phyloP scores from a whole-genome alignment of 2,888 invertebrate species.

The Agonum fuliginosum region DNA sequence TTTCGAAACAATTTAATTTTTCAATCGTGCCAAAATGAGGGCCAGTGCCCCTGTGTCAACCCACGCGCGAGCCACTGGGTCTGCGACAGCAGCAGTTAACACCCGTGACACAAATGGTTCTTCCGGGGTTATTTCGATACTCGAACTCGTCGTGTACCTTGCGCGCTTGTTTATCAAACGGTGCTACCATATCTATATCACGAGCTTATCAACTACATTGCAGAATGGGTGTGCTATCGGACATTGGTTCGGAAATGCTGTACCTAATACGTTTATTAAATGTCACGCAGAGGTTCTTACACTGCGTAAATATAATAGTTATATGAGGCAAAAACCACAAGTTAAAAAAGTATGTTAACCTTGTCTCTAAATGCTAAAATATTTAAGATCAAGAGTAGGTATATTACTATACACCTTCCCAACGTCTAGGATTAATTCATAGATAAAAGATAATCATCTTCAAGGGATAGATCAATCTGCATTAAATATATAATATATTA shows the following conservation, averaged over 20 bases:
- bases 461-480: too few species aligned
- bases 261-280: background rate
- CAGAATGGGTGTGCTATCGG: slow-evolving; percentile 16
- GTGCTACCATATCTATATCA: slow-evolving; percentile 21
- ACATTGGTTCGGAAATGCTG: slow-evolving; percentile 7
- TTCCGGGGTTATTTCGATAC: slow-evolving; percentile 71
- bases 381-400: too few species aligned
- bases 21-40: slow-evolving; percentile 23
- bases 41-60: slow-evolving; percentile 17
- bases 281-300: too few species aligned
- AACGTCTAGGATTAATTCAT: too few species aligned
- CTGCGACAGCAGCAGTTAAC: slow-evolving; percentile 61
- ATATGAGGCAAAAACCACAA: too few species aligned
- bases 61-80: slow-evolving; percentile 37
- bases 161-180: slow-evolving; percentile 50
- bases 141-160: slow-evolving; percentile 43
- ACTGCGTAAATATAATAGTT: too few species aligned
- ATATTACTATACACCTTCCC: too few species aligned
- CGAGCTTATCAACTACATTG: background rate
- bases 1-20: background rate
- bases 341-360: too few species aligned
- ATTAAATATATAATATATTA: too few species aligned
- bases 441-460: too few species aligned
- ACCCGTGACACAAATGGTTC: slow-evolving; percentile 68
- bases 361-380: too few species aligned